Percentiles rank a stretch among this genome's conserved stretches.
phyloP scores from a whole-genome alignment of 1,140 invertebrate genomes.

The Limonius californicus region DNA sequence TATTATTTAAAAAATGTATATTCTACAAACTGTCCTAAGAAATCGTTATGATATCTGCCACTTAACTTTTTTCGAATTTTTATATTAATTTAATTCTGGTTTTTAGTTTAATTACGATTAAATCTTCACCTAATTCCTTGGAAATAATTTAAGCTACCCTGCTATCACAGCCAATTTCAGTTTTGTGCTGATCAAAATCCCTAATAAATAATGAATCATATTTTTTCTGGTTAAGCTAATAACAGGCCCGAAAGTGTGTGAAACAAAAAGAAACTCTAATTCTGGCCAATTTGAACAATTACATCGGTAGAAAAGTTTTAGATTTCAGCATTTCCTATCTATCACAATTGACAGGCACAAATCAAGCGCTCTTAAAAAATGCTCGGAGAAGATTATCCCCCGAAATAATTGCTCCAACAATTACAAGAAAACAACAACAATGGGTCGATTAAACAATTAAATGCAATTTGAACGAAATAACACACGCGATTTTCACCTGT shows the following conservation, averaged over 20 bases:
- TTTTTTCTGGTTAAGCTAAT: neutral
- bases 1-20: too few species aligned
- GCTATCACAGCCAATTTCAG: too few species aligned
- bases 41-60: too few species aligned
- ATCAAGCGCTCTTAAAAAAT: slow-evolving; percentile 30
- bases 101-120: too few species aligned
- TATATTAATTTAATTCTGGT: too few species aligned
- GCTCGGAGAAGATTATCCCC: slow-evolving; percentile 25
- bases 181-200: too few species aligned
- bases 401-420: slow-evolving; percentile 23
- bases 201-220: neutral
- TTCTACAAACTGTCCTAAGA: too few species aligned
- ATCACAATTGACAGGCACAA: slow-evolving; percentile 34
- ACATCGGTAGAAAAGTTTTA: neutral
- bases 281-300: slow-evolving; percentile 5
- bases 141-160: too few species aligned
- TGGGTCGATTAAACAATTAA: slow-evolving; percentile 33
- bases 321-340: slow-evolving; percentile 27
- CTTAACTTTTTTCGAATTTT: too few species aligned
- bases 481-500: slow-evolving; percentile 33
- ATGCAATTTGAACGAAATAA: slow-evolving; percentile 30
- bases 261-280: slow-evolving; percentile 5
- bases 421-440: slow-evolving; percentile 23
- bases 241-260: neutral
- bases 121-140: too few species aligned